Base-by-base conservation (phyloP, 2,888 invertebrate genomes). In the Apotomis turbidana region DNA sequence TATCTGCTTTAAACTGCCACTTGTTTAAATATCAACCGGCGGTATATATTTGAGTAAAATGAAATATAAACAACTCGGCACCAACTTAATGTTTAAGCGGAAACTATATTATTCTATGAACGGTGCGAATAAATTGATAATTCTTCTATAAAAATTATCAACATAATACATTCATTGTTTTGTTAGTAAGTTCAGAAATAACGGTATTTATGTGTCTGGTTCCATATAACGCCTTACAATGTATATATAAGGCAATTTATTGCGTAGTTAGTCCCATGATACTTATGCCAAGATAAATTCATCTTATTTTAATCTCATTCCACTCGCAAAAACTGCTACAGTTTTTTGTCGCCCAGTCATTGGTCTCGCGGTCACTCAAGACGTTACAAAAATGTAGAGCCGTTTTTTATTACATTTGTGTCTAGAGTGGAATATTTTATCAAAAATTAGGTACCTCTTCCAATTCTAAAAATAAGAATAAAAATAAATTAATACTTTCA, bases 11-110 rank as follows among this genome's bases (percentile, higher is more conserved):
- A 54, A 8, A 38, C 27, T 61, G 44, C 13, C 68, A 72, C 68
- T 46, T 72, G 71, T 68, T 13, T 44, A 72, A 72, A 72, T 68
- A 71, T 57, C 51, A 60, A 58, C 57, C 49, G 51, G 36, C 52
- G 13, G 46, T 52, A 62, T 62, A 3, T 27, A 61, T 68, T 57
- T 46, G 52, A 68, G 10, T 72, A 44, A 52, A 62, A 15, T 52
- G 55, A 58, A 68, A 61, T 57, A 55, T 51, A 62, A 62, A 52
- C 44, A n/a, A 52, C 38, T 51, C 27, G 15, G 27, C 49, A 44
- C 64, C 10, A 63, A 68, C 67, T 58, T 58, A 41, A 41, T 41
- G 36, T n/a, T 12, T n/a, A 36, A 36, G 9, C 36, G 38, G 46
- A 54, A 38, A 60, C 54, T 15, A 55, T 61, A 60, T 44, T 15